Evolutionary conservation across 1,140 invertebrate species (phyloP), one percentile per base, ranked within the genome.

Genomic region (Hormaphis cornu): DNA sequence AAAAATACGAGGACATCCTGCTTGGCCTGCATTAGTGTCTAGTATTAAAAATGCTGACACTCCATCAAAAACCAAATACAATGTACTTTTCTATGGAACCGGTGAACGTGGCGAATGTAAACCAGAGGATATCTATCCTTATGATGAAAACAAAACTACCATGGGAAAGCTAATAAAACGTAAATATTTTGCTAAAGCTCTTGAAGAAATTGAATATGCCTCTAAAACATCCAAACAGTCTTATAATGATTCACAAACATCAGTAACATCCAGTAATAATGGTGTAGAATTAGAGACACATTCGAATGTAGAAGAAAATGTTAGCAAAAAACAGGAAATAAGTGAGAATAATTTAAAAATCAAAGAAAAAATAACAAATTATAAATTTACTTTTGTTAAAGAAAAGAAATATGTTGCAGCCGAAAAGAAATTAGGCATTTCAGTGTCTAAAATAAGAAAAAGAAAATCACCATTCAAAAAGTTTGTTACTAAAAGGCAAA

Each of bases 1-100:
- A 26, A 97, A 97, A 85, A 90, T 97, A 58, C 91, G 93, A 80
- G 94, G 94, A 73, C 95, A 95, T 80, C 93, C 93, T 72, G 87
- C 91, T 74, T 97, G 94, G 94, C 94, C 93, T 72, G 93, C 93
- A 6, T 86, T 94, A 73, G 86, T 89, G 76, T 85, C 82, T 73
- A 74, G 83, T 42, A 81, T 79, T 52, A 82, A 85, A 61, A 82
- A 84, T 72, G 42, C 6, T 46, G 59, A 66, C 33, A 87, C 87
- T 76, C 86, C 86, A 40, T 91, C 90, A 74, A 86, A 86, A 77
- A 82, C 83, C 75, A 91, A 89, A 79, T 96, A 90, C 78, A 89
- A 87, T 78, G 91, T 97, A 70, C 89, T 89, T 77, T 97, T 97
- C 79, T 97, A 93, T 82, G 94, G 93, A 8, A 97, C 93, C 14